Base-by-base conservation (phyloP, 2,888 invertebrate species). In the Drosophila rellima region DNA sequence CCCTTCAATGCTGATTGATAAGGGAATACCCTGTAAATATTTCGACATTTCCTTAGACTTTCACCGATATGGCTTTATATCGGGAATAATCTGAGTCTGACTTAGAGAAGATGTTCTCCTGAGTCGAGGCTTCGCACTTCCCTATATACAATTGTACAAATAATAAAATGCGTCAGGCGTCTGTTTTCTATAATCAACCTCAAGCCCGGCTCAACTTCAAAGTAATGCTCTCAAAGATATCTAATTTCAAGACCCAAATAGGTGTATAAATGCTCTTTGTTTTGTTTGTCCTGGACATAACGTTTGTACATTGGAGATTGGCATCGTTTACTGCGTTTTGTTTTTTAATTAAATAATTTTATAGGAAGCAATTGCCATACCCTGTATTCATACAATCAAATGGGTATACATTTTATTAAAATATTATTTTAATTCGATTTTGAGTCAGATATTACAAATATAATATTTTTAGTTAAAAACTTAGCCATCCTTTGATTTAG, bases 231-330 rank as follows among this genome's bases (percentile, higher is more conserved):
- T 31, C 31, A 20, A 4, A 31, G 20, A 55, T 42, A 17, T 18
- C 20, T 56, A 44, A 56, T 56, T 45, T 35, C 35, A 44, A 60
- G 54, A 42, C n/a, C n/a, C 26, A 26, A 47, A 39, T 55, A 15
- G 42, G 18, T 45, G 31, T 29, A 31, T 52, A 47, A 48, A 65
- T 33, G 57, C 23, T 66, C 15, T 47, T 37, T 23, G 48, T 33
- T 50, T 70, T 54, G 20, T 62, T 55, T 26, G 7, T 26, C 7
- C 44, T 35, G 29, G 18, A 31, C 26, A 42, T 29, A 50, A 31
- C 50, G 52, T n/a, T n/a, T n/a, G n/a, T 56, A 55, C 77, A 75
- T 61, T 61, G 64, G 42, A 56, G 61, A 76, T 76, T 65, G 55
- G 13, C 37, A 65, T 60, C 76, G 55, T 50, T 59, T 72, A 62